A percentile compares a stretch with the other conserved stretches of the same genome.
phyloP scores from a whole-genome alignment of 2,797 vertebrate genomes.

The Myotis vivesi region DNA sequence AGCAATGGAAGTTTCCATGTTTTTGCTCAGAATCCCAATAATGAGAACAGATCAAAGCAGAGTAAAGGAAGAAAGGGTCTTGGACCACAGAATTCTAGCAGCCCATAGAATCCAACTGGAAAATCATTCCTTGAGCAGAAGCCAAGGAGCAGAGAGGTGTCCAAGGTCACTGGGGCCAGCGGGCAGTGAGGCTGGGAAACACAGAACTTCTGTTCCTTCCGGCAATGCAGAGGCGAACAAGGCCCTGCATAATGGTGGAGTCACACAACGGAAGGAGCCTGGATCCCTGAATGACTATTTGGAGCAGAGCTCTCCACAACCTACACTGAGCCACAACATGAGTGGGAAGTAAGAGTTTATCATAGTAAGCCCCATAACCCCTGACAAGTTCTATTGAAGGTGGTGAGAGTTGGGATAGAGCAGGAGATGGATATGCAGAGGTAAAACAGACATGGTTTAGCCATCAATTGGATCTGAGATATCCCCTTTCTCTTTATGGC shows the following conservation, averaged over 20 bases:
- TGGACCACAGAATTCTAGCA: background rate
- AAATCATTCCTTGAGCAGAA: background rate
- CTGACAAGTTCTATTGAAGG: background rate
- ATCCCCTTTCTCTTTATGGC: background rate
- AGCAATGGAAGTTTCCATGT: background rate
- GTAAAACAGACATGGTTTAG: background rate
- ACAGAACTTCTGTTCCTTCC: accelerated
- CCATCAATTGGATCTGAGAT: background rate
- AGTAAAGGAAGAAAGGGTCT: background rate
- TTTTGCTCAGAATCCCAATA: background rate
- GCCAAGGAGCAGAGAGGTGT: background rate
- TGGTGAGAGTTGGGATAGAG: background rate
- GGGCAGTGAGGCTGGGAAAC: background rate
- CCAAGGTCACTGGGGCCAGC: background rate
- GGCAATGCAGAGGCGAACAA: background rate
- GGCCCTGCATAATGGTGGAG: background rate
- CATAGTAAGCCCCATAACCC: background rate
- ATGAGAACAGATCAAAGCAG: background rate
- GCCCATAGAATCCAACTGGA: background rate
- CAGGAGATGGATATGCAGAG: background rate
- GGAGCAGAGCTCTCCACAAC: background rate
- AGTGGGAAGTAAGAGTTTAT: background rate
- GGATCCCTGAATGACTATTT: background rate
- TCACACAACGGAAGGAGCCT: background rate
- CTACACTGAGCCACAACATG: background rate